A percentile compares a stretch with the other conserved stretches of the same genome.
phyloP scores from a whole-genome alignment of 64 coral and sea anemone species.

The Dendrophyllia cribrosa region DNA sequence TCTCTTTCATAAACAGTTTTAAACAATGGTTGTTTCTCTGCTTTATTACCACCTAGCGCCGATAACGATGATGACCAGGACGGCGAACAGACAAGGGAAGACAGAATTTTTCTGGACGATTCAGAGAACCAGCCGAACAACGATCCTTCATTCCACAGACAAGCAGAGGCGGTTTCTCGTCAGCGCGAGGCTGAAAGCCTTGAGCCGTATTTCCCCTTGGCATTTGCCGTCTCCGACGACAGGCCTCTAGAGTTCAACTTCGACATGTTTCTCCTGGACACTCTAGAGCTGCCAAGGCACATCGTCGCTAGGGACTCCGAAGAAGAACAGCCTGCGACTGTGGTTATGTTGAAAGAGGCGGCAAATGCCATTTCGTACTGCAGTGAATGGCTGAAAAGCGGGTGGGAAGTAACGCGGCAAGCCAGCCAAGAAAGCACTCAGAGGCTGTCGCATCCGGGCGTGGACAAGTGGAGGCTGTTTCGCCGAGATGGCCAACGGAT shows the following conservation, averaged over 20 bases:
- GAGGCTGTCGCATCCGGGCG: not conserved
- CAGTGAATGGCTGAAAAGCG: not conserved
- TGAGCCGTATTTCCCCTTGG: slow-evolving; percentile 29
- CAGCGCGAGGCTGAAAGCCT: not conserved
- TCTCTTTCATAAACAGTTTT: no score
- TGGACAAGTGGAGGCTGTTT: slow-evolving; percentile 2
- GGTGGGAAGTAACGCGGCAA: not conserved
- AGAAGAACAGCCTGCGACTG: not conserved
- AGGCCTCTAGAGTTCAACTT: slow-evolving; percentile 26
- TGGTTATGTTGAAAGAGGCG: not conserved
- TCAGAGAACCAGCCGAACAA: no score
- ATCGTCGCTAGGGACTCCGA: not conserved
- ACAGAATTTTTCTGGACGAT: no score
- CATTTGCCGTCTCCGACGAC: not conserved
- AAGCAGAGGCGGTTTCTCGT: not conserved
- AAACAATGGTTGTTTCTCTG: no score
- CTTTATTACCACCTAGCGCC: no score
- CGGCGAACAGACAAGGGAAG: no score
- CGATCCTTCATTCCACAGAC: not conserved
- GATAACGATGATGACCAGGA: no score
- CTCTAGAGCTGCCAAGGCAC: not conserved
- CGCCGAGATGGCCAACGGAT: not conserved
- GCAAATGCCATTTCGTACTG: not conserved
- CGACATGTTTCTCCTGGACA: slow-evolving; percentile 20
- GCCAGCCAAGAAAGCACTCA: not conserved